Evolutionary conservation across 2,797 vertebrate genomes (phyloP).

Genomic region (Buceros bicornis): DNA sequence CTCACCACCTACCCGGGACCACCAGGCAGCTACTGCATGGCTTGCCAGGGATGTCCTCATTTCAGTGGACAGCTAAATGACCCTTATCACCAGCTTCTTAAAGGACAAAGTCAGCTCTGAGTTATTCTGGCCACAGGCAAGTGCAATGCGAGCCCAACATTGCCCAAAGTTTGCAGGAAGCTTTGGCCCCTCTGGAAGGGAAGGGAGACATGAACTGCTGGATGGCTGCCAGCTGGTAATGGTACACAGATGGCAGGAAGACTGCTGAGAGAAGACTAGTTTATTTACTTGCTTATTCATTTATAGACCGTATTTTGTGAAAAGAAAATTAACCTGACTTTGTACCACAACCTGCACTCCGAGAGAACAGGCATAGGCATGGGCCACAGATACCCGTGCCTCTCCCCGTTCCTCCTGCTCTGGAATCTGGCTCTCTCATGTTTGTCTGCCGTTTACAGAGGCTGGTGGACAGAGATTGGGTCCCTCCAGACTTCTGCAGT

Average conservation of each 20-base stretch:
- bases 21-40: background rate
- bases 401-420: background rate
- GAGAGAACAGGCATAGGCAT: fast-evolving
- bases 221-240: slow-evolving; percentile 50
- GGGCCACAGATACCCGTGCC: fast-evolving
- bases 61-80: background rate
- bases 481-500: background rate
- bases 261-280: slow-evolving; percentile 19
- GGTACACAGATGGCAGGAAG: slow-evolving; percentile 59
- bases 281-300: slow-evolving; percentile 59
- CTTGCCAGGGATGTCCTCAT: background rate
- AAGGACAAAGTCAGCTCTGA: background rate
- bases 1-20: background rate
- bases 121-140: background rate
- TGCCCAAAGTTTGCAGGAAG: background rate
- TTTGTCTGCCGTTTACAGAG: background rate
- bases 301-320: background rate
- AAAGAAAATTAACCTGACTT: background rate
- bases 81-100: background rate
- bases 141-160: background rate
- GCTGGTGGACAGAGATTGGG: fast-evolving
- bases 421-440: fast-evolving
- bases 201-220: slow-evolving; percentile 1
- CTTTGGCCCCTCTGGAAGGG: background rate
- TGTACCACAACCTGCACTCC: background rate